These are phyloP conservation scores for Podarcis muralis DNA, from an alignment of 2,113 vertebrate species.

Conservation along the genomic window DNA sequence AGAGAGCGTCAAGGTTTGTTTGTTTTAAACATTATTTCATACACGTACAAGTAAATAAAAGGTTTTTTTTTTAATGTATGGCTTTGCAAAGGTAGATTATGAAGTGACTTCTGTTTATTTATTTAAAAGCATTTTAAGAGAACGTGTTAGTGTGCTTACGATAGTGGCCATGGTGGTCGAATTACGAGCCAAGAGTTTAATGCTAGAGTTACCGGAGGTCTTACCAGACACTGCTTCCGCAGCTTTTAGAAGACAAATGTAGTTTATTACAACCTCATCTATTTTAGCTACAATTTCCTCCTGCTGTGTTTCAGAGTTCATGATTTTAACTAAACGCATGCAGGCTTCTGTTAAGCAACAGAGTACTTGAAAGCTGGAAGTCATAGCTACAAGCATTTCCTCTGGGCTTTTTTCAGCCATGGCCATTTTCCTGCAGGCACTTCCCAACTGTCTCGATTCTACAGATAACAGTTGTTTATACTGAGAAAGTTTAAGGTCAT, in stretches of 20 bases:
- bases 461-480: conserved; percentile 87
- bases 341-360: conserved; percentile 93
- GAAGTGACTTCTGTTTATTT: conserved; percentile 85
- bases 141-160: conserved; percentile 92
- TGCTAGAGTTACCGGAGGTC: conserved; percentile 81
- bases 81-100: conserved; percentile 95
- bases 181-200: conserved; percentile 89
- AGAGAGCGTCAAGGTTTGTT: conserved; percentile 78
- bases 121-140: conserved; percentile 92
- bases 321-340: conserved; percentile 91
- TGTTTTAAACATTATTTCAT: conserved; percentile 81
- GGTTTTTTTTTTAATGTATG: conserved; percentile 83
- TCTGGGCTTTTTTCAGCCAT: conserved; percentile 88
- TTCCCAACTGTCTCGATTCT: conserved; percentile 89
- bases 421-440: conserved; percentile 91
- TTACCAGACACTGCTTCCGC: conserved; percentile 85
- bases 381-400: conserved; percentile 92
- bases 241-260: conserved; percentile 88
- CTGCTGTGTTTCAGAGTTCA: conserved; percentile 82
- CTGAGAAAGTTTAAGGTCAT: conserved; percentile 81
- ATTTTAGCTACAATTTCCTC: conserved; percentile 86
- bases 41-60: conserved; percentile 84
- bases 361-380: conserved; percentile 94
- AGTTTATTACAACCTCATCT: conserved; percentile 89
- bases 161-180: conserved; percentile 90